Evolutionary conservation across 1,140 invertebrate genomes (phyloP).

Genomic region (Drosophila orosa): DNA sequence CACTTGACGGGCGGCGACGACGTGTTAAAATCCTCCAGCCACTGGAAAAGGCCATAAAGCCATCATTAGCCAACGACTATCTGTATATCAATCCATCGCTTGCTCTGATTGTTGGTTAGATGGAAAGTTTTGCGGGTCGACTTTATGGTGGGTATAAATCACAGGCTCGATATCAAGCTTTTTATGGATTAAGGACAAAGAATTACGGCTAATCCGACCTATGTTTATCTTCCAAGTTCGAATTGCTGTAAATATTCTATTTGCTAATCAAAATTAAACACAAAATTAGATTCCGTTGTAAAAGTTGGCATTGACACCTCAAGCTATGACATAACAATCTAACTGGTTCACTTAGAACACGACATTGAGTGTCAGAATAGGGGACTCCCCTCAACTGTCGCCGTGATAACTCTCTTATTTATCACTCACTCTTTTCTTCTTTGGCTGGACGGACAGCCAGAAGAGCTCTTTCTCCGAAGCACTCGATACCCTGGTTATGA

Average conservation of each 20-base stretch:
- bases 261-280: too few relatives aligned
- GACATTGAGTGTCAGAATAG: constrained; percentile 11
- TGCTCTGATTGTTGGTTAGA: constrained; percentile 64
- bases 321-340: not conserved
- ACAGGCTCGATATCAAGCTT: constrained; percentile 17
- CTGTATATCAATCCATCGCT: constrained; percentile 35
- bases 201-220: not conserved
- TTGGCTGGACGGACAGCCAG: constrained; percentile 9
- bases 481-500: constrained; percentile 40
- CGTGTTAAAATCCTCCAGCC: constrained; percentile 51
- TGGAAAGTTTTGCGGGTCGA: constrained; percentile 59
- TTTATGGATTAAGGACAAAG: not conserved
- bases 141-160: constrained; percentile 50
- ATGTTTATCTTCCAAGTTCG: too few relatives aligned
- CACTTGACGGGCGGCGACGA: constrained; percentile 29
- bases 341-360: constrained; percentile 4
- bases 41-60: constrained; percentile 62
- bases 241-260: not conserved
- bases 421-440: constrained; percentile 15
- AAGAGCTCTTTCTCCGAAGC: constrained; percentile 30
- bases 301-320: not conserved
- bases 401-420: constrained; percentile 2
- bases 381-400: constrained; percentile 14
- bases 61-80: constrained; percentile 42
- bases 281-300: not conserved